phyloP scores from a whole-genome alignment of 2,888 invertebrate genomes.

The Archips xylosteana region DNA sequence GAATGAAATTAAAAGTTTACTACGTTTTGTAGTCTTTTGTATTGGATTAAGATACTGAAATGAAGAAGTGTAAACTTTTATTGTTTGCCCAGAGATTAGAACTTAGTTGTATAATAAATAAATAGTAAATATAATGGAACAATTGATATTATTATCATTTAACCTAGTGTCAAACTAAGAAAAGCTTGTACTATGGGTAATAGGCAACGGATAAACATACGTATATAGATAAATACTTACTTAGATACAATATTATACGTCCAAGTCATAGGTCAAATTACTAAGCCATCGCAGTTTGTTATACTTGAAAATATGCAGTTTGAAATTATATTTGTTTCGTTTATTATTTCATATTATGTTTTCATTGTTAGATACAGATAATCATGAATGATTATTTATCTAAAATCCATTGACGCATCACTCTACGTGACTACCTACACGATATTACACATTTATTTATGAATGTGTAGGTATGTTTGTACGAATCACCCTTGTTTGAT shows the following conservation, averaged over 20 bases:
- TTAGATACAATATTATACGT: too few relatives aligned
- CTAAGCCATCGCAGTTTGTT: too few relatives aligned
- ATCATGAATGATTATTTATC: not conserved
- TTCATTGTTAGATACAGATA: not conserved
- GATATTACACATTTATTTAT: not conserved
- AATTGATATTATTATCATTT: too few relatives aligned
- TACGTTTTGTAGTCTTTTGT: not conserved
- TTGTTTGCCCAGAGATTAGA: not conserved
- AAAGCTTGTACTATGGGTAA: too few relatives aligned
- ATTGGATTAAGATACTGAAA: not conserved
- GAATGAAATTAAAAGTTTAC: not conserved
- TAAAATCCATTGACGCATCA: not conserved
- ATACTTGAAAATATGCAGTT: too few relatives aligned
- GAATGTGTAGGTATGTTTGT: not conserved
- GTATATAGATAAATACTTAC: too few relatives aligned
- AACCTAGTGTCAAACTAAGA: too few relatives aligned
- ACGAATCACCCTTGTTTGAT: constrained; percentile 1
- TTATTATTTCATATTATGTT: not conserved
- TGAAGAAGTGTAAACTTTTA: not conserved
- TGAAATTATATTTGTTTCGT: too few relatives aligned
- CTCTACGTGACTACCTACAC: not conserved
- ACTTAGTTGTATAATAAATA: not conserved
- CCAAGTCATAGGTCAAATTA: too few relatives aligned
- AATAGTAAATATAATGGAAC: too few relatives aligned
- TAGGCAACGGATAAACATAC: too few relatives aligned